A percentile compares a stretch with the other conserved stretches of the same genome.
phyloP scores from a whole-genome alignment of 2,113 vertebrate species.

The Tachysurus vachellii region DNA sequence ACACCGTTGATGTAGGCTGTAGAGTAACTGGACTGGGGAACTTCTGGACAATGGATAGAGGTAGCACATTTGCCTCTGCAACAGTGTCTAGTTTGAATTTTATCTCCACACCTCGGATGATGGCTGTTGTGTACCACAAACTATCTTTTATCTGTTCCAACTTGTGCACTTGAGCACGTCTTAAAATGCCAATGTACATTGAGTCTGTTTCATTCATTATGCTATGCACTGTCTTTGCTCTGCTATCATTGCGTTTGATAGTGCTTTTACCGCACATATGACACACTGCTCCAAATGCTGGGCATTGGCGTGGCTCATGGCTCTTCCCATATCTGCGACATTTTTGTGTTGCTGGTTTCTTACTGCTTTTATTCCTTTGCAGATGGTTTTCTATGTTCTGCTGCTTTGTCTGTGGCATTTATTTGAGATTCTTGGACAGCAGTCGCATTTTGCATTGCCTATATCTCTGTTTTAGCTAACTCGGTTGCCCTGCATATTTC shows the following conservation, averaged over 20 bases:
- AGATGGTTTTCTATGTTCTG: too few relatives aligned
- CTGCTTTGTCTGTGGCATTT: too few relatives aligned
- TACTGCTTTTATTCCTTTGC: neutral
- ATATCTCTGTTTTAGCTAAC: too few relatives aligned
- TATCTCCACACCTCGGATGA: neutral
- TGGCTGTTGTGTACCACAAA: too few relatives aligned
- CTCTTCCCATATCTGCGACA: conserved; percentile 27
- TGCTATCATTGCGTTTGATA: neutral
- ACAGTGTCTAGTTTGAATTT: conserved; percentile 44
- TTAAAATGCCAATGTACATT: too few relatives aligned
- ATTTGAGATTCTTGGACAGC: too few relatives aligned
- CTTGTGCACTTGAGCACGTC: too few relatives aligned
- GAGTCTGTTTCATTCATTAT: conserved; percentile 34
- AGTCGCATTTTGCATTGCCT: too few relatives aligned
- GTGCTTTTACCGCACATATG: too few relatives aligned
- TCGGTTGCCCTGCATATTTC: too few relatives aligned
- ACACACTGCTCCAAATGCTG: too few relatives aligned
- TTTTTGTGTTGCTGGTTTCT: neutral
- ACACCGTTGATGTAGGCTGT: neutral
- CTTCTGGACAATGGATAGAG: neutral
- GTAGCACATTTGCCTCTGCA: conserved; percentile 40
- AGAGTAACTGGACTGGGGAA: neutral
- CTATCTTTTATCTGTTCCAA: too few relatives aligned
- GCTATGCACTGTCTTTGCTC: conserved; percentile 18
- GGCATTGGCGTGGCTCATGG: conserved; percentile 35